Evolutionary conservation across 35 echinoderm and acorn worm genomes (phyloP).

Genomic region (Patiria miniata): DNA sequence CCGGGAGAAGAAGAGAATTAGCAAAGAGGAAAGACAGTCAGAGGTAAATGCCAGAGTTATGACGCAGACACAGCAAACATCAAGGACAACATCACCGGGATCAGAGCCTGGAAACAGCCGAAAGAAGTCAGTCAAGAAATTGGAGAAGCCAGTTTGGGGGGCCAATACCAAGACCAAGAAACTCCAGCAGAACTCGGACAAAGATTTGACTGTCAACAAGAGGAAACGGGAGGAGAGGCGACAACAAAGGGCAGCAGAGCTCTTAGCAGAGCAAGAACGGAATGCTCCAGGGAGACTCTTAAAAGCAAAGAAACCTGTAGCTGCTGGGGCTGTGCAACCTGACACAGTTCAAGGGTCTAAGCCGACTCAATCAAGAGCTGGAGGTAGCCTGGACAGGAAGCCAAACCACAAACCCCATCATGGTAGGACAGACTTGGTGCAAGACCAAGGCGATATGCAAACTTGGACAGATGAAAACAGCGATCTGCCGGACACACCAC

Average conservation of each 20-base stretch:
- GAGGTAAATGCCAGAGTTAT: neutral
- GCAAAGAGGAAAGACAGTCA: neutral
- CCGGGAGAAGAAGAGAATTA: constrained; percentile 28
- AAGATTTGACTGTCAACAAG: constrained; percentile 71
- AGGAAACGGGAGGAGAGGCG: constrained; percentile 72
- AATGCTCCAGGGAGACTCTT: constrained; percentile 48
- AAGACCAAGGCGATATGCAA: constrained; percentile 33
- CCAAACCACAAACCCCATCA: neutral
- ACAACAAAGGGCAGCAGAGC: constrained; percentile 72
- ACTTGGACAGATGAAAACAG: constrained; percentile 23
- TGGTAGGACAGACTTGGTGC: neutral
- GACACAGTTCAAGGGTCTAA: constrained; percentile 4
- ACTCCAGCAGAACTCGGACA: constrained; percentile 67
- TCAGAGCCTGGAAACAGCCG: neutral
- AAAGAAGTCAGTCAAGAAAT: neutral
- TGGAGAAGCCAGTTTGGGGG: constrained; percentile 72
- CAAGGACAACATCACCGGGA: neutral
- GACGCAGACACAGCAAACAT: constrained; percentile 15
- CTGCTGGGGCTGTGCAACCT: neutral
- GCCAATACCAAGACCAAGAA: constrained; percentile 58
- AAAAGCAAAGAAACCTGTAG: constrained; percentile 6
- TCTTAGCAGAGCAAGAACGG: constrained; percentile 68
- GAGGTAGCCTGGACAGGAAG: neutral
- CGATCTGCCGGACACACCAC: constrained; percentile 29
- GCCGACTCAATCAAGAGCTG: neutral